Evolutionary conservation across 1,140 invertebrate genomes (phyloP).

Genomic region (Zaprionus inermis): DNA sequence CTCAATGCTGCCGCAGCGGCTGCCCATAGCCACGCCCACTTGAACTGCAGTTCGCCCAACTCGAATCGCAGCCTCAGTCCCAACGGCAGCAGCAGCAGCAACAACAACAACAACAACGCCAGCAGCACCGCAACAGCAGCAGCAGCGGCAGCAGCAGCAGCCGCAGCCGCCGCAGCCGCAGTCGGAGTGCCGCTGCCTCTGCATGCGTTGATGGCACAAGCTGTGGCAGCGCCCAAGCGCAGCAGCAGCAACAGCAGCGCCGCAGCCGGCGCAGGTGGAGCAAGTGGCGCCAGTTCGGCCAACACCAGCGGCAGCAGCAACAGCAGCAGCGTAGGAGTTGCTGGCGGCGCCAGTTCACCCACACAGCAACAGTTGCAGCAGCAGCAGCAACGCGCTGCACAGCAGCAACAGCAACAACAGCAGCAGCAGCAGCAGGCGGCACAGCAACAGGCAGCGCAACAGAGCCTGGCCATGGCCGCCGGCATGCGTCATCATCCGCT

Average conservation of each 20-base stretch:
- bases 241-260: conserved; percentile 66
- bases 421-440: conserved; percentile 64
- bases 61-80: conserved; percentile 39
- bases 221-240: conserved; percentile 81
- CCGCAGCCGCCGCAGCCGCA: conserved; percentile 26
- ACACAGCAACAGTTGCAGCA: conserved; percentile 75
- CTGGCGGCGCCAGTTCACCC: conserved; percentile 76
- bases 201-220: conserved; percentile 47
- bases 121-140: conserved; percentile 3
- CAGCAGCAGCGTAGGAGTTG: conserved; percentile 61
- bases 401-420: conserved; percentile 41
- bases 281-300: conserved; percentile 74
- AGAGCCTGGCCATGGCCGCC: conserved; percentile 85
- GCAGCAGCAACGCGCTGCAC: conserved; percentile 44
- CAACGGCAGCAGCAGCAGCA: too few species aligned
- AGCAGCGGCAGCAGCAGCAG: conserved; percentile 6
- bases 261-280: conserved; percentile 16
- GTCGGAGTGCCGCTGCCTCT: conserved; percentile 27
- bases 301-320: conserved; percentile 46
- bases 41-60: conserved; percentile 16
- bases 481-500: conserved; percentile 87
- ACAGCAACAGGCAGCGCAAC: conserved; percentile 78
- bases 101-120: too few species aligned
- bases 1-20: conserved; percentile 60
- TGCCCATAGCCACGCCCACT: conserved; percentile 9